A percentile compares a stretch with the other conserved stretches of the same genome.
These are phyloP conservation scores for Hofmannophila pseudospretella DNA, from an alignment of 2,888 invertebrate species.

Conservation along the genomic window DNA sequence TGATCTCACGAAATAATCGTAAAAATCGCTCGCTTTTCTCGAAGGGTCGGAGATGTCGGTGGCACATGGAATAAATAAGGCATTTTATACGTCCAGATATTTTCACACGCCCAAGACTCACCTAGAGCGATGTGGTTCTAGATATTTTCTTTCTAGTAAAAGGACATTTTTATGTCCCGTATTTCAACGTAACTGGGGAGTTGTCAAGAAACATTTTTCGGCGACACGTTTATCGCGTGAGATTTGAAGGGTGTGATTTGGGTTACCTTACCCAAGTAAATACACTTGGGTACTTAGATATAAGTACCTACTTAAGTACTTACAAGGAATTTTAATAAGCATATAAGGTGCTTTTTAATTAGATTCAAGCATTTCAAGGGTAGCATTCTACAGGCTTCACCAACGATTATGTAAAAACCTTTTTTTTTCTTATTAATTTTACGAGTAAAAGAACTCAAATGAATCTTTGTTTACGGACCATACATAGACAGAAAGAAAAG, in stretches of 20 bases:
- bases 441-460: too few species aligned
- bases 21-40: constrained; percentile 15
- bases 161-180: neutral
- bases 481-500: too few species aligned
- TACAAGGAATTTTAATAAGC: too few species aligned
- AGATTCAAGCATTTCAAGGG: too few species aligned
- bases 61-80: constrained; percentile 1
- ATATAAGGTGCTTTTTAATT: too few species aligned
- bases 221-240: neutral
- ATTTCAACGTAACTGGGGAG: neutral
- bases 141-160: neutral
- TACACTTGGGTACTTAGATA: too few species aligned
- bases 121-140: neutral
- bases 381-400: too few species aligned
- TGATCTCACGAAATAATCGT: constrained; percentile 13
- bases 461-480: too few species aligned
- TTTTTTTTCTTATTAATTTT: too few species aligned
- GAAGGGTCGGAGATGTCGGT: constrained; percentile 4
- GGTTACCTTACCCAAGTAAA: too few species aligned
- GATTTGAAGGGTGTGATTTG: constrained; percentile 1
- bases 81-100: constrained; percentile 1
- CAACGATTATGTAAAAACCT: too few species aligned
- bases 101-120: neutral
- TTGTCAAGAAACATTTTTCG: neutral
- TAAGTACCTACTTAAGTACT: too few species aligned